phyloP scores from a whole-genome alignment of 2,888 invertebrate species.

The Cephus sareptanus region DNA sequence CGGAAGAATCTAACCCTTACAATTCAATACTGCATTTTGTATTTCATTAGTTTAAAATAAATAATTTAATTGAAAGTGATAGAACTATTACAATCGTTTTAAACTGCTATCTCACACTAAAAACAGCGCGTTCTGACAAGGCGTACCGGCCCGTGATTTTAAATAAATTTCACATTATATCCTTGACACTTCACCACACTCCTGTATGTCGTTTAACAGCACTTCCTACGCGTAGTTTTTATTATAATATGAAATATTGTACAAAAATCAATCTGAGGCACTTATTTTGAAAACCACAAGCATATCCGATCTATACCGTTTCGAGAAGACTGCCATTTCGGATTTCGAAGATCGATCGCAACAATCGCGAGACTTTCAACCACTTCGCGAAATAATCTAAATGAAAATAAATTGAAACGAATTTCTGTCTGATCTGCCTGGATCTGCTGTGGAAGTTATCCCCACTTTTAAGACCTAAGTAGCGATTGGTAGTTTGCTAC shows the following conservation, averaged over 20 bases:
- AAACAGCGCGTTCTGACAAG: neutral
- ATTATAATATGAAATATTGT: neutral
- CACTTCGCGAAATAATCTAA: neutral
- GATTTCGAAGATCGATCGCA: neutral
- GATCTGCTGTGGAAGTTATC: neutral
- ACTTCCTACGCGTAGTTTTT: neutral
- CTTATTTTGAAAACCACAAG: neutral
- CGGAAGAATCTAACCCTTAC: neutral
- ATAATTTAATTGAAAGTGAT: neutral
- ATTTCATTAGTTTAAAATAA: neutral
- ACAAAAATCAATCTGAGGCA: neutral
- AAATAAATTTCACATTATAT: neutral
- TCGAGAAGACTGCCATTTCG: neutral
- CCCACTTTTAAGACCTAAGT: neutral
- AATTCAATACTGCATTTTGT: neutral
- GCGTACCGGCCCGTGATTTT: neutral
- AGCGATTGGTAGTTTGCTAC: neutral
- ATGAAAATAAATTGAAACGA: neutral
- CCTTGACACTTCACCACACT: neutral
- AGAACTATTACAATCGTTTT: neutral
- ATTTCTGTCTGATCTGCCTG: neutral
- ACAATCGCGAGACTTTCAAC: neutral
- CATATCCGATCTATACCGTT: neutral
- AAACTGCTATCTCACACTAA: neutral
- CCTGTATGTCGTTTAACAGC: neutral